These are phyloP conservation scores for Lates calcarifer DNA, from an alignment of 2,113 vertebrate genomes.

Conservation along the genomic window DNA sequence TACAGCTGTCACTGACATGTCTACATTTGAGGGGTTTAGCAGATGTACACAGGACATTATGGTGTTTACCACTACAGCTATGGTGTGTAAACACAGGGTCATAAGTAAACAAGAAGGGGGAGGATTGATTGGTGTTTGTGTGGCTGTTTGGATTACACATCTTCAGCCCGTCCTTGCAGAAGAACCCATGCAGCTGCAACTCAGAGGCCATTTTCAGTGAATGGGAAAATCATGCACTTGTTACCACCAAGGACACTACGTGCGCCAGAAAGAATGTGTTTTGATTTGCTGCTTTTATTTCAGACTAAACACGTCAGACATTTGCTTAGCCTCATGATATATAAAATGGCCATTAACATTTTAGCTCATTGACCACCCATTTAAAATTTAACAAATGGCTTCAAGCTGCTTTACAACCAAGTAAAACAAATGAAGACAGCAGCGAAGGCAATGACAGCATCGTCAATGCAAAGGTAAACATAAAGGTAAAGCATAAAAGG, in stretches of 20 bases:
- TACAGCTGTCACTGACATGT: conserved; percentile 4
- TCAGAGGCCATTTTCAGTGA: not conserved
- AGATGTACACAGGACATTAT: conserved; percentile 26
- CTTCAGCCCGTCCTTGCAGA: conserved; percentile 12
- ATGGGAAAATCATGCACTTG: not conserved
- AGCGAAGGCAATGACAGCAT: not conserved
- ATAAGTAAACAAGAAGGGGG: conserved; percentile 59
- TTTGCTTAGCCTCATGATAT: conserved; percentile 1
- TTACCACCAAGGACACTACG: not conserved
- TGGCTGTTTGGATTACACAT: conserved; percentile 52
- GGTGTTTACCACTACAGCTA: conserved; percentile 39
- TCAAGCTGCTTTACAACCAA: not conserved
- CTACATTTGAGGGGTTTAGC: not conserved
- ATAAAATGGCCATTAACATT: conserved; percentile 23
- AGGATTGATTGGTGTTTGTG: conserved; percentile 55
- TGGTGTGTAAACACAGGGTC: conserved; percentile 48
- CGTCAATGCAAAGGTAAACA: not conserved
- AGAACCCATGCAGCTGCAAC: conserved; percentile 18
- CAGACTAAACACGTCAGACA: conserved; percentile 23
- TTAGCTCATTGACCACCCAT: conserved; percentile 24
- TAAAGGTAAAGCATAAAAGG: not conserved
- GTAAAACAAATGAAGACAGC: not conserved
- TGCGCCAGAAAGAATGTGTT: not conserved
- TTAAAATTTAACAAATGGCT: not conserved
- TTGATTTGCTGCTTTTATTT: conserved; percentile 35